phyloP scores from a whole-genome alignment of 2,797 vertebrate genomes.

The Pterois miles region DNA sequence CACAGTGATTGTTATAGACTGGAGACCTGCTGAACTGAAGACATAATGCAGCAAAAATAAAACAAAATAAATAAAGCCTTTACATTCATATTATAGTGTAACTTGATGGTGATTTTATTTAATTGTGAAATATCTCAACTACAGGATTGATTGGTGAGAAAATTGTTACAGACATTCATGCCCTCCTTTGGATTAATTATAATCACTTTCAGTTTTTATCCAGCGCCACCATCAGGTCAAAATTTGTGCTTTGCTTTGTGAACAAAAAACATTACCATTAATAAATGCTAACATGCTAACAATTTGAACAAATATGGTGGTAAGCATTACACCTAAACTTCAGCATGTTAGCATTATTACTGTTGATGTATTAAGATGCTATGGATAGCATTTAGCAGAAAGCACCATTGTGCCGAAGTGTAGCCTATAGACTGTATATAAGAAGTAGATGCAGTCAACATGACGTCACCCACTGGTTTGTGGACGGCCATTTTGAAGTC shows the following conservation, averaged over 20 bases:
- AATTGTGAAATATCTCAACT: no score
- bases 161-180: no score
- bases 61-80: no score
- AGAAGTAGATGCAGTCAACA: no score
- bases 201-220: no score
- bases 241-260: background rate
- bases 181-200: no score
- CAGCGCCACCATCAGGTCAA: background rate
- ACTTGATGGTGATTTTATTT: no score
- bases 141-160: no score
- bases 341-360: background rate
- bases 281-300: background rate
- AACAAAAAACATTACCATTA: background rate
- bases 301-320: background rate
- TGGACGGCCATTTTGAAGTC: no score
- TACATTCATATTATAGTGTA: background rate
- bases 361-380: background rate
- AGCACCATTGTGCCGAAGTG: background rate
- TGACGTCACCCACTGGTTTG: no score
- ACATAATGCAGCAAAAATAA: background rate
- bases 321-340: background rate
- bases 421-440: no score
- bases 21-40: background rate
- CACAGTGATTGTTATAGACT: background rate
- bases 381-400: background rate